Evolutionary conservation across 2,113 vertebrate species (phyloP).

Genomic region (Oryzias celebensis): DNA sequence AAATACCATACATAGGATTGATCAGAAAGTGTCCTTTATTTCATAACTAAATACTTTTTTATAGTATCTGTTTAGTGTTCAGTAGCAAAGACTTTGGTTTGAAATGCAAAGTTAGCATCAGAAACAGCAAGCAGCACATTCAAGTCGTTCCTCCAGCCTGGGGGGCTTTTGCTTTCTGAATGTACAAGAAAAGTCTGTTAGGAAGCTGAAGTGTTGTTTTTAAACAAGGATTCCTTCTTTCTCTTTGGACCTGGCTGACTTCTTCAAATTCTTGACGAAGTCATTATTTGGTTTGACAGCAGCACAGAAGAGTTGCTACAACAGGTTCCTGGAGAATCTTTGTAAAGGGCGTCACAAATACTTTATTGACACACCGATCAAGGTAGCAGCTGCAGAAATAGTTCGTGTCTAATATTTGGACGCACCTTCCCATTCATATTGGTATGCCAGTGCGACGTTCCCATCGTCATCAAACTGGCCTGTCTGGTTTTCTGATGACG

Average conservation of each 20-base stretch:
- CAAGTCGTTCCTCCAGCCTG: neutral
- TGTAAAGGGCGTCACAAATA: constrained; percentile 1
- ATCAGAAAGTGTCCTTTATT: too few species aligned
- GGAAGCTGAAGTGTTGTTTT: too few species aligned
- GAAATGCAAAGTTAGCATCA: neutral
- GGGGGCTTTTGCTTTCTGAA: too few species aligned
- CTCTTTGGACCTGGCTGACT: too few species aligned
- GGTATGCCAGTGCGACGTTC: constrained; percentile 3
- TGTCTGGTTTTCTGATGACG: constrained; percentile 31
- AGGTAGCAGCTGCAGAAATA: constrained; percentile 4
- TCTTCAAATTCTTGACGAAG: too few species aligned
- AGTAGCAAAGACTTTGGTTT: too few species aligned
- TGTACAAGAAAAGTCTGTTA: too few species aligned
- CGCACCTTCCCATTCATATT: neutral
- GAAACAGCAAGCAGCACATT: neutral
- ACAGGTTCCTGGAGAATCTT: constrained; percentile 2
- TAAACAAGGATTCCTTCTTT: too few species aligned
- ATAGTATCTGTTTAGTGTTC: too few species aligned
- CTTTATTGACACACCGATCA: constrained; percentile 3
- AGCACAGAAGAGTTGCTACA: neutral
- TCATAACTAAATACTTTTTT: too few species aligned
- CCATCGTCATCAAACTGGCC: constrained; percentile 19
- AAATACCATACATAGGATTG: too few species aligned
- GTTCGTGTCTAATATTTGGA: neutral
- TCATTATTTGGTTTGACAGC: too few species aligned